Conservation (phyloP, 2,113 vertebrate species). For the Psittacara wagleri region DNA sequence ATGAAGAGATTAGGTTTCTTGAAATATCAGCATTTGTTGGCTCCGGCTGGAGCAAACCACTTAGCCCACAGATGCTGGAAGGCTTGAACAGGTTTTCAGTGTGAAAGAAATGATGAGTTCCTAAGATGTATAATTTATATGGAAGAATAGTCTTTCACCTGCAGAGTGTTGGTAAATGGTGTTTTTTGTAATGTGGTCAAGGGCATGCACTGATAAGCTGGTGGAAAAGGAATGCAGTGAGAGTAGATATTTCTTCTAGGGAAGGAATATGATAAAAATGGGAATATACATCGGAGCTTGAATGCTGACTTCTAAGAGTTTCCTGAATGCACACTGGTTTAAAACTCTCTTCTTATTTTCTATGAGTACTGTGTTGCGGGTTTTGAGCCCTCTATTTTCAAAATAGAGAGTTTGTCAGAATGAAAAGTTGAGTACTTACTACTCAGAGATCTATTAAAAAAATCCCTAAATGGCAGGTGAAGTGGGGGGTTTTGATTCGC, state of each 20-base stretch:
- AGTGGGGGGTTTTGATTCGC: neutral
- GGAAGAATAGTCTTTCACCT: constrained; percentile 16
- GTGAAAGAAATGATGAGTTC: constrained; percentile 43
- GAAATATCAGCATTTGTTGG: constrained; percentile 63
- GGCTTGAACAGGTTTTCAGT: constrained; percentile 54
- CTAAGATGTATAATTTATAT: constrained; percentile 19
- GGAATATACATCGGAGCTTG: neutral
- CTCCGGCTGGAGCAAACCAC: constrained; percentile 32
- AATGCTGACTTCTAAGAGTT: neutral
- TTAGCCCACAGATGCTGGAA: constrained; percentile 11
- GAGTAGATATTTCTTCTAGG: neutral
- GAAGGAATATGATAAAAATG: neutral
- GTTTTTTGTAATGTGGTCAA: neutral
- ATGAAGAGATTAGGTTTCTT: constrained; percentile 79
- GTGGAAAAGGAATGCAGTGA: neutral
- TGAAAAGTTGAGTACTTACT: neutral
- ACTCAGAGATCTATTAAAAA: neutral
- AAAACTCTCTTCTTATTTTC: neutral
- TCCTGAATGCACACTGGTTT: neutral
- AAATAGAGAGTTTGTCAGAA: neutral
- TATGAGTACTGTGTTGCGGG: neutral
- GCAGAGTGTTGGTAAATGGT: neutral
- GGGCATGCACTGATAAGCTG: neutral
- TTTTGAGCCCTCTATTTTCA: neutral
- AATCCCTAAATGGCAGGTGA: neutral